Percentiles rank a stretch among this genome's conserved stretches.
Conservation (phyloP, 1,140 invertebrate genomes). For the Riptortus pedestris region DNA sequence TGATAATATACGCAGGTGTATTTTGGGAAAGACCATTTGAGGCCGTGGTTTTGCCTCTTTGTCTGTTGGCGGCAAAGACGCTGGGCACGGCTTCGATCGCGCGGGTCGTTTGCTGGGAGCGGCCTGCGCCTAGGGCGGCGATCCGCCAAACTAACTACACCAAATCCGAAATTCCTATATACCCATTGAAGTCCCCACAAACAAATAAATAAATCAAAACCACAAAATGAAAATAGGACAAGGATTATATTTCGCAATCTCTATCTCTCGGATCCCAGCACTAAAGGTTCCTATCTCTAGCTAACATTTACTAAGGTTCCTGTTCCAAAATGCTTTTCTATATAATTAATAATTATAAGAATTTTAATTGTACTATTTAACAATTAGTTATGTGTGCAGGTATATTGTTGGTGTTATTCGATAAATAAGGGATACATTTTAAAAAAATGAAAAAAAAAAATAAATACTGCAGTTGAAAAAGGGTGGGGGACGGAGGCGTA, state of each 20-base stretch:
- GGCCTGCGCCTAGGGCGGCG: not conserved
- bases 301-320: slow-evolving; percentile 40
- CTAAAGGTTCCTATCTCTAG: slow-evolving; percentile 40
- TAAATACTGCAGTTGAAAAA: slow-evolving; percentile 17
- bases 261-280: slow-evolving; percentile 35
- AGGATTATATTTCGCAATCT: too few relatives aligned
- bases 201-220: too few relatives aligned
- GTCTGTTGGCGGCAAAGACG: slow-evolving; percentile 10
- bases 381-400: slow-evolving; percentile 34
- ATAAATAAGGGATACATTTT: slow-evolving; percentile 11
- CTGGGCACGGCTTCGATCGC: not conserved
- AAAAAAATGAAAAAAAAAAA: slow-evolving; percentile 18
- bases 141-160: not conserved
- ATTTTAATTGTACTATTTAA: slow-evolving; percentile 32
- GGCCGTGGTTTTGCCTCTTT: not conserved
- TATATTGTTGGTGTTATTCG: slow-evolving; percentile 31
- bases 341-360: slow-evolving; percentile 34
- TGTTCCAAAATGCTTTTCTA: slow-evolving; percentile 36
- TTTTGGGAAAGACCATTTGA: not conserved
- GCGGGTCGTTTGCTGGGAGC: slow-evolving; percentile 6
- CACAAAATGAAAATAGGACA: too few relatives aligned
- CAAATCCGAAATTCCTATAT: not conserved
- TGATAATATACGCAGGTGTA: not conserved
- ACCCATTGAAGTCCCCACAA: too few relatives aligned
- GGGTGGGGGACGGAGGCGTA: slow-evolving; percentile 7